phyloP scores from a whole-genome alignment of 2,888 invertebrate genomes.

The Atherix ibis region DNA sequence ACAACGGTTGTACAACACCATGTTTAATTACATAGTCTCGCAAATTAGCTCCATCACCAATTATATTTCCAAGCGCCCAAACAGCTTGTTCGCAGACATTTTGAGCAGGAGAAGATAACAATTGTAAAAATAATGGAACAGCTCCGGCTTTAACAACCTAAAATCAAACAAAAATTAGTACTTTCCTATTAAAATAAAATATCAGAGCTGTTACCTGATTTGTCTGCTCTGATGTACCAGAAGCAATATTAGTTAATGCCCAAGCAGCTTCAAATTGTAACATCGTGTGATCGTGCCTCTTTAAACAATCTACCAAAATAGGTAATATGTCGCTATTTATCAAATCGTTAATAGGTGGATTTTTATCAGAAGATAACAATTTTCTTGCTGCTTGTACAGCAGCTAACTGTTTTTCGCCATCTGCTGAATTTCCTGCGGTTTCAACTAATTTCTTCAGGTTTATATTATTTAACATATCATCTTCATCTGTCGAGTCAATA shows the following conservation, averaged over 20 bases:
- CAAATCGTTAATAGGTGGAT: constrained; percentile 94
- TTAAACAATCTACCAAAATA: constrained; percentile 79
- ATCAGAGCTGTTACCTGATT: constrained; percentile 34
- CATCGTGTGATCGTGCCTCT: constrained; percentile 69
- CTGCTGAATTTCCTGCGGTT: constrained; percentile 66
- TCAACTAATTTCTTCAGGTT: constrained; percentile 70
- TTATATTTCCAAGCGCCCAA: constrained; percentile 82
- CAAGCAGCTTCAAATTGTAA: constrained; percentile 96
- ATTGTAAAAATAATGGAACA: constrained; percentile 83
- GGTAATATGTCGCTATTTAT: constrained; percentile 91
- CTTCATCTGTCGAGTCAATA: constrained; percentile 67
- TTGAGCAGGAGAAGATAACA: constrained; percentile 83
- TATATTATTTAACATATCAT: constrained; percentile 54
- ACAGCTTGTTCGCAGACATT: constrained; percentile 99
- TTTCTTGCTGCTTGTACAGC: constrained; percentile 94
- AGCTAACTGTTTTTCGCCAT: constrained; percentile 65
- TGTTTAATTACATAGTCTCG: constrained; percentile 89
- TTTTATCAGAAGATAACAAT: constrained; percentile 89
- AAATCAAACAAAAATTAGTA: constrained; percentile 10
- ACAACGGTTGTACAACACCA: constrained; percentile 85
- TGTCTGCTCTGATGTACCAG: constrained; percentile 86
- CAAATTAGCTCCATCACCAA: constrained; percentile 82
- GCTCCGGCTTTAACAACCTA: constrained; percentile 83
- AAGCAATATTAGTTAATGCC: constrained; percentile 94
- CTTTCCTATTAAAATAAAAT: constrained; percentile 18